Conservation (phyloP, 2,113 vertebrate species). For the Tricholaema leucomelas region DNA sequence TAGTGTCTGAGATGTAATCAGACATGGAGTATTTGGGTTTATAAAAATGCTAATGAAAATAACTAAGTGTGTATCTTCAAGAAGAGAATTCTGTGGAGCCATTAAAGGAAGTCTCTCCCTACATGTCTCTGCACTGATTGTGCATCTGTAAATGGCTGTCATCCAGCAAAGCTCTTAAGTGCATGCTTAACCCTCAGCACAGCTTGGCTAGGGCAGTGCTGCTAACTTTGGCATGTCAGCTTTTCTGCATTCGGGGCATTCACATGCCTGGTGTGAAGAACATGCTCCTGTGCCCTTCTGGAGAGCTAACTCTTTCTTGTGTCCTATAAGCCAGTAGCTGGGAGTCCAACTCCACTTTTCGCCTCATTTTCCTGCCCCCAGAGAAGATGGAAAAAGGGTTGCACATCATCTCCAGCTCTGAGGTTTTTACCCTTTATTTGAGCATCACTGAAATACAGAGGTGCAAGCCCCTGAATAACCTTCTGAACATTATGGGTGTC, state of each 20-base stretch:
- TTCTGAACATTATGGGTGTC: neutral
- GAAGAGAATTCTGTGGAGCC: neutral
- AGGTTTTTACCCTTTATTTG: neutral
- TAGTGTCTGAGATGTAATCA: neutral
- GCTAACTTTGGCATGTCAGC: slow-evolving; percentile 48
- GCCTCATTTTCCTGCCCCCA: neutral
- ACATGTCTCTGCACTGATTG: slow-evolving; percentile 2
- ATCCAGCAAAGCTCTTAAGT: slow-evolving; percentile 52
- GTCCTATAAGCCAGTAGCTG: neutral
- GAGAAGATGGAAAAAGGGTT: neutral
- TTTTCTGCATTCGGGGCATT: neutral
- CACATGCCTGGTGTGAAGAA: neutral
- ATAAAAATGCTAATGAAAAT: neutral
- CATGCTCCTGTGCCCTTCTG: neutral
- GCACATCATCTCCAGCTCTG: neutral
- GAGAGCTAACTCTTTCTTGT: neutral
- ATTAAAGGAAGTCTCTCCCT: slow-evolving; percentile 41
- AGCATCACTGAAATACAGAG: neutral
- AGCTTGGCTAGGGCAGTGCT: neutral
- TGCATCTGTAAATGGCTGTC: slow-evolving; percentile 33
- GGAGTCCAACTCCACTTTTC: neutral
- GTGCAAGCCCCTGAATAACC: neutral
- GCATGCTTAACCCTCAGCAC: slow-evolving; percentile 37
- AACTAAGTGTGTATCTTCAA: neutral
- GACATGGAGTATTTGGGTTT: neutral